Base-by-base conservation (phyloP, 2,888 invertebrate species). In the Slavum lentiscoides region DNA sequence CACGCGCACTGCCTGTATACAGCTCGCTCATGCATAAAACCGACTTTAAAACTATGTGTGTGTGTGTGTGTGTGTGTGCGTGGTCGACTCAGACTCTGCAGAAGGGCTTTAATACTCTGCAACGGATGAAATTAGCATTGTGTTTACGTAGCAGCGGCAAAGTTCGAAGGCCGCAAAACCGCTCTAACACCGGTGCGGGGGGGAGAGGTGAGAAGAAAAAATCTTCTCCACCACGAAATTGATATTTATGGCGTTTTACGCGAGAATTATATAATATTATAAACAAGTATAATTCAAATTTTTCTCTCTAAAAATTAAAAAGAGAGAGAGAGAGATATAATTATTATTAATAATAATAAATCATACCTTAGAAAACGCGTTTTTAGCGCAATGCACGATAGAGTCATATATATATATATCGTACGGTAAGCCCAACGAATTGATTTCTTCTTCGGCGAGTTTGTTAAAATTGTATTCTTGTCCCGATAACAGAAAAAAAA, bases 401-500 rank as follows among this genome's bases (percentile, higher is more conserved):
- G 95, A 97, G 85, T 96, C 97, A 85, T 97, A 99, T n/a, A n/a
- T n/a, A n/a, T n/a, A n/a, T n/a, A n/a, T n/a, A 87, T 97, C 98
- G 86, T 99, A 99, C 0, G 94, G 93, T 84, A 97, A 92, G 0
- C 96, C 97, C 68, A 98, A 88, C 0, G 98, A 98, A 86, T 98
- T 95, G n/a, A 99, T 98, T 87, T 99, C 98, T 84, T 96, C 95
- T n/a, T 93, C 92, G 61, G 96, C 95, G 76, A 98, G 88, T 88
- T 97, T 98, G 88, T 99, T 98, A 88, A 99, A 99, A 88, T 99
- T 99, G 88, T 99, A 99, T 86, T 98, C 98, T 89, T 99, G 98
- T 72, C 98, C 98, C 96, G 88, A 58, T 11, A 58, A 74, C 37
- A n/a, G n/a, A n/a, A n/a, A n/a, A n/a, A 39, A 2, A 17, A n/a